These are phyloP conservation scores for Anabas testudineus DNA, from an alignment of 2,797 vertebrate species.

Conservation along the genomic window DNA sequence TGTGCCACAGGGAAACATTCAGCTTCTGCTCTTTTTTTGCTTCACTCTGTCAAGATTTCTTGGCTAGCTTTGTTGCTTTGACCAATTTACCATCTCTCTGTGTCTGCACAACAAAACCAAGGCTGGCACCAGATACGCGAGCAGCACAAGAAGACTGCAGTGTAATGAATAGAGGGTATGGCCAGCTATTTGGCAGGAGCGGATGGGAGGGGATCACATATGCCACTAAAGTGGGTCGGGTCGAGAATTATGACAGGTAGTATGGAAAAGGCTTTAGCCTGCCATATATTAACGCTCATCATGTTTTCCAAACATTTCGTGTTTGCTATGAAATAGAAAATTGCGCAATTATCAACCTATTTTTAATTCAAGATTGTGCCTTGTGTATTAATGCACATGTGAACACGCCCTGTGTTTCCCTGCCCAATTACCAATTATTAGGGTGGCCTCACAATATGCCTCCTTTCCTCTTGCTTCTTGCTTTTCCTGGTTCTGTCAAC, in stretches of 20 bases:
- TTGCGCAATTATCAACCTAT: slow-evolving; percentile 46
- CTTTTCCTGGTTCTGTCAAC: slow-evolving; percentile 8
- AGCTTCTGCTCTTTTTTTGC: slow-evolving; percentile 33
- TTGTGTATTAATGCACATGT: slow-evolving; percentile 48
- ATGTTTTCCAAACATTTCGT: slow-evolving; percentile 40
- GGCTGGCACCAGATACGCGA: slow-evolving; percentile 62
- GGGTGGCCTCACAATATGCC: background rate
- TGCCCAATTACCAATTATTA: slow-evolving; percentile 47
- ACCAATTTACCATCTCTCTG: slow-evolving; percentile 57
- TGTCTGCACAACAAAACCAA: slow-evolving; percentile 49
- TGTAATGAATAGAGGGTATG: slow-evolving; percentile 76
- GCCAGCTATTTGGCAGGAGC: slow-evolving; percentile 69
- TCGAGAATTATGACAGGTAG: slow-evolving; percentile 63
- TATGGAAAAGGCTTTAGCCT: slow-evolving; percentile 59
- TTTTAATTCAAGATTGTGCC: slow-evolving; percentile 55
- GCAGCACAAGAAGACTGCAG: slow-evolving; percentile 52
- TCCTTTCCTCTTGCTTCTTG: background rate
- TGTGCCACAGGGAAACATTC: slow-evolving; percentile 44
- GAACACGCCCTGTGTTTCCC: slow-evolving; percentile 50
- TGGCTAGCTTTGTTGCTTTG: slow-evolving; percentile 48
- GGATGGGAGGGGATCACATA: slow-evolving; percentile 67
- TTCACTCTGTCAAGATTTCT: slow-evolving; percentile 47
- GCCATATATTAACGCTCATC: slow-evolving; percentile 48
- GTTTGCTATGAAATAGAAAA: slow-evolving; percentile 36
- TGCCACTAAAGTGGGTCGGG: slow-evolving; percentile 63